phyloP scores from a whole-genome alignment of 2,888 invertebrate species.

The Megalurothrips usitatus region DNA sequence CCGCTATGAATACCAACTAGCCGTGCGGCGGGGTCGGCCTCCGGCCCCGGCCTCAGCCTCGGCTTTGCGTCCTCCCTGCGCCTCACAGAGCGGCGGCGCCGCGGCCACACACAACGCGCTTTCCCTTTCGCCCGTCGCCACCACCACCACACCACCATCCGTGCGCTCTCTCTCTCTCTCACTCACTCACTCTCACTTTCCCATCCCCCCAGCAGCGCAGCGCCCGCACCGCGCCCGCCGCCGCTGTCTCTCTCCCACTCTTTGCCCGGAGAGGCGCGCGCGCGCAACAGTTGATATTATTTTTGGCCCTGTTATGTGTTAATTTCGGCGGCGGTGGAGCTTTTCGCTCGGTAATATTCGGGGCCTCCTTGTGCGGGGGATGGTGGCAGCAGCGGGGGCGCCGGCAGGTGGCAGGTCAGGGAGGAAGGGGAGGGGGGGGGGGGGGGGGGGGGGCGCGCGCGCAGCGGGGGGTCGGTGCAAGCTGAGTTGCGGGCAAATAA shows the following conservation, averaged over 20 bases:
- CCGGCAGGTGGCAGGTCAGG: too few species aligned
- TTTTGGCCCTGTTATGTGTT: constrained; percentile 15
- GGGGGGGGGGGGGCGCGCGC: not conserved
- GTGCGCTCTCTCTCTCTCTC: not conserved
- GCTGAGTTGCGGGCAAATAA: constrained; percentile 18
- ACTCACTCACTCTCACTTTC: not conserved
- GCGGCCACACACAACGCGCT: too few species aligned
- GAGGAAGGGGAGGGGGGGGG: not conserved
- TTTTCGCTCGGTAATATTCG: too few species aligned
- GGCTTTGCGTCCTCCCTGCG: not conserved
- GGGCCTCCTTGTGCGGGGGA: too few species aligned
- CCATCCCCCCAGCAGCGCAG: too few species aligned
- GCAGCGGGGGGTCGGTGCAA: not conserved
- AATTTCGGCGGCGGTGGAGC: not conserved
- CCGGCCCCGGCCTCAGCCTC: not conserved
- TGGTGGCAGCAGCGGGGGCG: too few species aligned
- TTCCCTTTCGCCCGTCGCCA: not conserved
- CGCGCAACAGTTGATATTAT: not conserved
- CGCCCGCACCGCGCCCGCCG: too few species aligned
- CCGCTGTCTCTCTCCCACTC: too few species aligned
- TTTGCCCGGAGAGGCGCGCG: not conserved
- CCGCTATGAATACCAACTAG: constrained; percentile 20
- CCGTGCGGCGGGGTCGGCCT: too few species aligned
- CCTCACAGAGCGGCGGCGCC: too few species aligned
- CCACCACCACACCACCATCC: not conserved